These are phyloP conservation scores for Conistra vaccinii DNA, from an alignment of 2,888 invertebrate genomes.

Conservation along the genomic window DNA sequence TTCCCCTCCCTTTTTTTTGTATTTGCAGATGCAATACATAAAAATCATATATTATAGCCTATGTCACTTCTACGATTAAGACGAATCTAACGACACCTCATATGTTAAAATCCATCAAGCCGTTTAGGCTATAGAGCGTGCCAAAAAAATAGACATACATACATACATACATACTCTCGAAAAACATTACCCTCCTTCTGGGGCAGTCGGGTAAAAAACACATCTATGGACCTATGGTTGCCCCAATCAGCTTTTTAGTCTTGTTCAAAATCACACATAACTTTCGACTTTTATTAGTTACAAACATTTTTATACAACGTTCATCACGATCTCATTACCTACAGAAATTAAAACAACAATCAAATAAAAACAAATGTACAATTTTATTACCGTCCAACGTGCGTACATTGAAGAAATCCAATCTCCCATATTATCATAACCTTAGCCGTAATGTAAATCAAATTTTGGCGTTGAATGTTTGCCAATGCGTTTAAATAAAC, in stretches of 20 bases:
- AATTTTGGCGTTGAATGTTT: conserved; percentile 74
- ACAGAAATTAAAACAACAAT: conserved; percentile 52
- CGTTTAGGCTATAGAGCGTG: no score
- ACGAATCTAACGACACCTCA: no score
- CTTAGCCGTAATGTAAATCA: conserved; percentile 72
- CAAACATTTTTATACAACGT: conserved; percentile 35
- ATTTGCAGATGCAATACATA: no score
- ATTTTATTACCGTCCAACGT: conserved; percentile 43
- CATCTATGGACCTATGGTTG: no score
- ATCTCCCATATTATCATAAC: conserved; percentile 65
- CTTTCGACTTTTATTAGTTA: conserved; percentile 38
- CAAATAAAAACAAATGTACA: conserved; percentile 51
- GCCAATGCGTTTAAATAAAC: conserved; percentile 77
- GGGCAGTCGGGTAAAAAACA: no score
- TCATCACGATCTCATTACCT: conserved; percentile 39
- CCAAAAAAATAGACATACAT: no score
- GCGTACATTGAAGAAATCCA: conserved; percentile 53
- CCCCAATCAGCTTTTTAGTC: not conserved
- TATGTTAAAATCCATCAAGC: no score
- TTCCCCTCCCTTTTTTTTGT: no score
- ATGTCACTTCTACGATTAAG: no score
- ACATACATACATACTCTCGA: no score
- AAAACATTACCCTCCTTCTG: no score
- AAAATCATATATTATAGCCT: no score
- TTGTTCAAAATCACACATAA: conserved; percentile 14